These are phyloP conservation scores for Dryas iulia DNA, from an alignment of 1,140 invertebrate genomes.

Conservation along the genomic window DNA sequence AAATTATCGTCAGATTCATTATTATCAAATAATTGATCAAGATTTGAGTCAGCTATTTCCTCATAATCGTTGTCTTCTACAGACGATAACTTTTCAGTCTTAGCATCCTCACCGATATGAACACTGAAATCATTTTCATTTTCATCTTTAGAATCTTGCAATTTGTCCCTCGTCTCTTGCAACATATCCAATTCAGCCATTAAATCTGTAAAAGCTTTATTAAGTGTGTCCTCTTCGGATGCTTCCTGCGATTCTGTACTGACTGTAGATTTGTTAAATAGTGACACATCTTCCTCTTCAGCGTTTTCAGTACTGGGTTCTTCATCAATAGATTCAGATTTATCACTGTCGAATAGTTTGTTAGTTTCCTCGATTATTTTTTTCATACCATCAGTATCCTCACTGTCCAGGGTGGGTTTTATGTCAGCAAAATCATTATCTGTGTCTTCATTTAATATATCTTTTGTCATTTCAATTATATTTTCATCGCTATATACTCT, in stretches of 20 bases:
- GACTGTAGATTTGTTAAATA: neutral
- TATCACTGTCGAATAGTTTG: conserved; percentile 14
- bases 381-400: conserved; percentile 20
- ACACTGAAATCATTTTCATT: conserved; percentile 2
- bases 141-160: conserved; percentile 38
- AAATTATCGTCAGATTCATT: conserved; percentile 9
- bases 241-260: neutral
- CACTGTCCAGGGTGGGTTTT: conserved; percentile 13
- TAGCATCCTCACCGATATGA: conserved; percentile 25
- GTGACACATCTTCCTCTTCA: neutral
- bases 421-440: conserved; percentile 33
- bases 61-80: conserved; percentile 39
- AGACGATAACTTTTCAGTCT: conserved; percentile 17
- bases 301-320: neutral
- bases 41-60: conserved; percentile 38
- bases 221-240: conserved; percentile 30
- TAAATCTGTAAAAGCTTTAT: conserved; percentile 44
- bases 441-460: conserved; percentile 37
- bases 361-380: conserved; percentile 33
- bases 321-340: conserved; percentile 6
- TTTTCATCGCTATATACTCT: conserved; percentile 21
- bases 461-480: conserved; percentile 43
- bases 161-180: conserved; percentile 46
- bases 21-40: conserved; percentile 32
- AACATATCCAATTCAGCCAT: conserved; percentile 50